Evolutionary conservation across 2,888 invertebrate genomes (phyloP), one percentile per base, ranked within the genome.

Genomic region (Tetragnatha montana): DNA sequence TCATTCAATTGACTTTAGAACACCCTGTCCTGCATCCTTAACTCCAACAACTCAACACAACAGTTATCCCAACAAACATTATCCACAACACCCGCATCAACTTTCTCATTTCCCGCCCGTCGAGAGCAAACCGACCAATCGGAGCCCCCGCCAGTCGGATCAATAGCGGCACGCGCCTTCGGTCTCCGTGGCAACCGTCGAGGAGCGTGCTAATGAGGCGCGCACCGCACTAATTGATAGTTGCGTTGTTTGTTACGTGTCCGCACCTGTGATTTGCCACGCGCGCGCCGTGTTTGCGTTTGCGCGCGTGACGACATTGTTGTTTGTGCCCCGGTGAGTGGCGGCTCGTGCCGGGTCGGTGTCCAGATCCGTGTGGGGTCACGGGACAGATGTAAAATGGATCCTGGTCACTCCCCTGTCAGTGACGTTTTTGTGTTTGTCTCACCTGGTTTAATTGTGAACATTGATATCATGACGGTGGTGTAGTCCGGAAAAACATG

Each of bases 131-230:
- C 71, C 83, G 78, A 71, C 88, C 88, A 88, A 88, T 88, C 88
- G 84, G 69, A 19, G 69, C 50, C 35, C 73, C 69, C 80, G 73
- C 74, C 87, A 68, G 75, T 6, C 8, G 35, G 80, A 81, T 88
- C 88, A 82, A 87, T 87, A 84, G 68, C 84, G 17, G 81, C 84
- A 84, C 84, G 84, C 70, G 84, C 76, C 76, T n/a, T 69, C 19
- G 21, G 84, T 84, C 47, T 49, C 50, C 76, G 76, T 84, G 84
- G 73, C 82, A 82, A 82, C 82, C 35, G 19, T 21, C 35, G 22
- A 74, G 19, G 76, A 68, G 76, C 84, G 75, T 84, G 69, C 76
- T 69, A 84, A 84, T 84, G 50, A 76, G 84, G 84, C 75, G 22
- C 49, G 69, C 76, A 76, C 22, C 76, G 76, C 76, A 76, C 76